Conservation (phyloP, 2,113 vertebrate species). For the Calidris pygmaea region DNA sequence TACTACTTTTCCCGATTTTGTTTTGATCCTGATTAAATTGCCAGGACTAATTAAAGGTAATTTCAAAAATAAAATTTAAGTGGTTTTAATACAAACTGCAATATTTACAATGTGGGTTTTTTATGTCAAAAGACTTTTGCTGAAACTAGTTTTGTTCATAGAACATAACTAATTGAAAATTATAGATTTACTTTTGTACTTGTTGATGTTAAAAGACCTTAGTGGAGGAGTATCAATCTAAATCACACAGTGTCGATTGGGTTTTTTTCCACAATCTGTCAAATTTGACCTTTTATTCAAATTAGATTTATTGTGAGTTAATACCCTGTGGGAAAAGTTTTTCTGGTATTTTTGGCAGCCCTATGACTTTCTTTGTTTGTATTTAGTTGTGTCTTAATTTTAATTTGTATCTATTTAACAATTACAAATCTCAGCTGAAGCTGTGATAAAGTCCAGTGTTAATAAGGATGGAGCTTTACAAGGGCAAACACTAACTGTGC, state of each 20-base stretch:
- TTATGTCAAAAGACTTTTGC: background rate
- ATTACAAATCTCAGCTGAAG: background rate
- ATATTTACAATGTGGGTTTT: background rate
- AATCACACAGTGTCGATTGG: background rate
- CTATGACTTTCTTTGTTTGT: background rate
- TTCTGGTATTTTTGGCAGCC: background rate
- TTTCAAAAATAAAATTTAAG: background rate
- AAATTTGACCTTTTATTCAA: constrained; percentile 1
- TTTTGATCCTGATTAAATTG: background rate
- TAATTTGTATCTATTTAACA: background rate
- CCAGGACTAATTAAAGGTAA: background rate
- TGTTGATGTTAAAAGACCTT: background rate
- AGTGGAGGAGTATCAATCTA: background rate
- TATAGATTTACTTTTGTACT: background rate
- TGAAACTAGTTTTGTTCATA: background rate
- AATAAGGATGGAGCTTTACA: background rate
- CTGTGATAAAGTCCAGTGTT: background rate
- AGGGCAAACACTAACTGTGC: background rate
- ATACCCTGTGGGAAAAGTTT: background rate
- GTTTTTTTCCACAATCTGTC: background rate
- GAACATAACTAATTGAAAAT: background rate
- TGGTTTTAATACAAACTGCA: background rate
- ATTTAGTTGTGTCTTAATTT: background rate
- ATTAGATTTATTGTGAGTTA: background rate
- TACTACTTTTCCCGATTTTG: background rate